Evolutionary conservation across 2,888 invertebrate genomes (phyloP).

Genomic region (Pteria penguin): DNA sequence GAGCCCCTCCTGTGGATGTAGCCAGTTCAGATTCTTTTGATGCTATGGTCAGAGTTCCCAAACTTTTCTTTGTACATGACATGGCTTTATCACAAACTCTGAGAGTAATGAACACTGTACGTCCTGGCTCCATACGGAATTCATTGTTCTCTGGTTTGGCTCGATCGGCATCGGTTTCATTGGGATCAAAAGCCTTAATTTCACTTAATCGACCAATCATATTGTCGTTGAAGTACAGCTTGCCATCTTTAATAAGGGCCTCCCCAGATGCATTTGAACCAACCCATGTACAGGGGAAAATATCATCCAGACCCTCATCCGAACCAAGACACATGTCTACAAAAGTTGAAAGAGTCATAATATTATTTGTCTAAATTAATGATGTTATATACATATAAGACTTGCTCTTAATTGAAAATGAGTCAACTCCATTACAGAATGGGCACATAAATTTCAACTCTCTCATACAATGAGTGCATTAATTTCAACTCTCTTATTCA

Average conservation of each 20-base stretch:
- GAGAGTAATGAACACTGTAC: constrained; percentile 40
- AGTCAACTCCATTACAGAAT: too few species aligned
- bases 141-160: constrained; percentile 3
- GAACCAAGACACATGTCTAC: constrained; percentile 23
- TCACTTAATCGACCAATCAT: constrained; percentile 13
- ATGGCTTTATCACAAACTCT: constrained; percentile 47
- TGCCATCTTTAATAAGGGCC: constrained; percentile 33
- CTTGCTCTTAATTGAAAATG: too few species aligned
- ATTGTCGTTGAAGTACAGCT: constrained; percentile 4
- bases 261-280: constrained; percentile 32
- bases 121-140: constrained; percentile 47
- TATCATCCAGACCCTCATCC: constrained; percentile 26
- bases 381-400: too few species aligned
- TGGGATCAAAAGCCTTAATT: constrained; percentile 12
- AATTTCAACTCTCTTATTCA: too few species aligned
- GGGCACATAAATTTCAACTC: too few species aligned
- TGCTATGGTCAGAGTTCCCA: constrained; percentile 15
- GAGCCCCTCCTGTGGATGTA: not conserved
- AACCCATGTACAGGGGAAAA: constrained; percentile 43
- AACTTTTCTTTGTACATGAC: constrained; percentile 16
- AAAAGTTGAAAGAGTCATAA: too few species aligned
- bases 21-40: not conserved
- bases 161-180: constrained; percentile 17
- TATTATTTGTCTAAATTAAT: too few species aligned
- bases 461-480: too few species aligned